Evolutionary conservation across 2,113 vertebrate genomes (phyloP).

Genomic region (Siniperca knerii): DNA sequence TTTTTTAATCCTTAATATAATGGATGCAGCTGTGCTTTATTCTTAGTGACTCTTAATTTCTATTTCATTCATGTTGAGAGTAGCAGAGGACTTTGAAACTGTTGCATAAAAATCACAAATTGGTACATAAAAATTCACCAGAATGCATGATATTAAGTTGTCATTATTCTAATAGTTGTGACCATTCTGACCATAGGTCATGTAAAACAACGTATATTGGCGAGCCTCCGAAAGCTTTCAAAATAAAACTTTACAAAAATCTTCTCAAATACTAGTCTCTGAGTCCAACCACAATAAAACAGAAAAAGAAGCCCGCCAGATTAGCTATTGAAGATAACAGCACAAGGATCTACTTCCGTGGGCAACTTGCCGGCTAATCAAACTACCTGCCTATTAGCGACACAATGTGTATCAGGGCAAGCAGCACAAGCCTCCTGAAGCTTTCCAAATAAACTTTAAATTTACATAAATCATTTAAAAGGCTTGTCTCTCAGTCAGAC

Average conservation of each 20-base stretch:
- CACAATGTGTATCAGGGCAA: background rate
- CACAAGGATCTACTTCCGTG: background rate
- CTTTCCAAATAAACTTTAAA: background rate
- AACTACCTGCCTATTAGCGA: background rate
- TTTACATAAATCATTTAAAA: background rate
- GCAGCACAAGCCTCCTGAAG: background rate
- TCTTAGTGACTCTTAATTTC: no score
- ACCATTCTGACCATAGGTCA: background rate
- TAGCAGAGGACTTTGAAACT: no score
- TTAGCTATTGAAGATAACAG: background rate
- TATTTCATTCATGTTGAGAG: no score
- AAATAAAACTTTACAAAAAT: background rate
- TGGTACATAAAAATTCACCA: no score
- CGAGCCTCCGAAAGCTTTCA: background rate
- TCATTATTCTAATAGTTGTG: background rate
- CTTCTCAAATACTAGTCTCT: background rate
- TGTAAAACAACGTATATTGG: background rate
- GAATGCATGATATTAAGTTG: no score
- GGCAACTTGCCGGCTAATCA: background rate
- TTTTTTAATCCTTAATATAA: no score
- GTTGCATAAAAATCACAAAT: no score
- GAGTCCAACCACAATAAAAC: background rate
- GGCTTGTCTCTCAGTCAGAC: background rate
- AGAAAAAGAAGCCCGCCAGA: background rate
- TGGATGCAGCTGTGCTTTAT: no score